A percentile compares a stretch with the other conserved stretches of the same genome.
phyloP scores from a whole-genome alignment of 1,140 invertebrate genomes.

The Scylla paramamosain region DNA sequence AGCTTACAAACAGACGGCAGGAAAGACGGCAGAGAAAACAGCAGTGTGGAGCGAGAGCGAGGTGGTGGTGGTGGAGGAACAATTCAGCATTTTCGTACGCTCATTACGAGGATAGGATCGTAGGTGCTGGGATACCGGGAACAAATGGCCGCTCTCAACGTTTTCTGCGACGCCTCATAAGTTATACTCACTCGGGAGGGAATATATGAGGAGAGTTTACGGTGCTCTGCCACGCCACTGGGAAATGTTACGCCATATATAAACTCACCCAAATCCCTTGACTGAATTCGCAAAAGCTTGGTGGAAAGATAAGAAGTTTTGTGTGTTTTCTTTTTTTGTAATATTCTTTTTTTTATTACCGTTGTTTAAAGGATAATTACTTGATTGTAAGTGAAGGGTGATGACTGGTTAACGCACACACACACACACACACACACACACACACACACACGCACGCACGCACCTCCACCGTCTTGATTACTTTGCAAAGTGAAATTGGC shows the following conservation, averaged over 20 bases:
- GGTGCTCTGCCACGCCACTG: background rate
- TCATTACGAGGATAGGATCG: constrained; percentile 22
- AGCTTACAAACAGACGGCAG: background rate
- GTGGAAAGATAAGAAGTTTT: background rate
- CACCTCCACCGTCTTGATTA: background rate
- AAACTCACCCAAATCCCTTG: background rate
- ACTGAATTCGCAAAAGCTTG: constrained; percentile 21
- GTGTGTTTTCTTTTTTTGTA: background rate
- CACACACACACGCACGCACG: constrained; percentile 41
- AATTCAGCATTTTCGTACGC: background rate
- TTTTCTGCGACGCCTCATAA: constrained; percentile 16
- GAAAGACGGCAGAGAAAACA: no score
- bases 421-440: constrained; percentile 42
- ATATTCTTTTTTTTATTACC: background rate
- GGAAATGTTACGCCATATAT: constrained; percentile 22
- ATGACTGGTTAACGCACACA: background rate
- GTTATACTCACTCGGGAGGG: background rate
- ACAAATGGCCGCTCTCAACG: constrained; percentile 11
- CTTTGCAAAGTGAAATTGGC: no score
- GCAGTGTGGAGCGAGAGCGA: no score
- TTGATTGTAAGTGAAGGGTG: background rate
- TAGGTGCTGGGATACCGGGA: background rate
- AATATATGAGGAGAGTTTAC: constrained; percentile 24
- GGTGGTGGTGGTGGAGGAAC: background rate
- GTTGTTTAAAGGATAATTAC: no score